These are phyloP conservation scores for Odontamblyopus rebecca DNA, from an alignment of 2,797 vertebrate genomes.

Conservation along the genomic window DNA sequence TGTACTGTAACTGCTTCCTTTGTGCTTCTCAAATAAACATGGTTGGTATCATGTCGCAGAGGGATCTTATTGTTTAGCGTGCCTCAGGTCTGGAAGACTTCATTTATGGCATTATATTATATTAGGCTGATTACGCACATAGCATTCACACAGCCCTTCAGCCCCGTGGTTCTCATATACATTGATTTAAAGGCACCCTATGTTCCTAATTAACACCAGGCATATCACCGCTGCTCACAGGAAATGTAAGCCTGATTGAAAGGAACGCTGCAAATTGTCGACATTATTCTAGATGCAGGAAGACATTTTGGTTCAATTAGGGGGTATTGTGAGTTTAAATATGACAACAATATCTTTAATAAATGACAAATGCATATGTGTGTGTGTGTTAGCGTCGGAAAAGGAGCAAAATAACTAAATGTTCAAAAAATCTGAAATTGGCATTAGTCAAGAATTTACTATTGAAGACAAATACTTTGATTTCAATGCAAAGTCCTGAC, in stretches of 20 bases:
- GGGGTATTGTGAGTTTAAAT: constrained; percentile 22
- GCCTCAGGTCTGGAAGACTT: constrained; percentile 52
- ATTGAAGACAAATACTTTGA: background rate
- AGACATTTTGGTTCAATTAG: constrained; percentile 30
- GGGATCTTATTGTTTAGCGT: constrained; percentile 52
- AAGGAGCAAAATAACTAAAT: background rate
- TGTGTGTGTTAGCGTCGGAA: background rate
- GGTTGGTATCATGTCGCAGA: constrained; percentile 32
- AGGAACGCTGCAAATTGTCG: constrained; percentile 30
- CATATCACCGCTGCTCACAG: constrained; percentile 39
- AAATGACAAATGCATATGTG: constrained; percentile 4
- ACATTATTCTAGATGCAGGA: constrained; percentile 28
- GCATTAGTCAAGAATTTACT: background rate
- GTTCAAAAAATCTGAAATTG: background rate
- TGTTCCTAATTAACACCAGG: constrained; percentile 56
- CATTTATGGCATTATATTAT: constrained; percentile 57
- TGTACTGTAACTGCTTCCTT: constrained; percentile 41
- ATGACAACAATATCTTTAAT: background rate
- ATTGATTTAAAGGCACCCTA: constrained; percentile 38
- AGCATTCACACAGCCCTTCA: constrained; percentile 53
- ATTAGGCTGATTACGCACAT: constrained; percentile 65
- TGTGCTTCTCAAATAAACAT: constrained; percentile 24
- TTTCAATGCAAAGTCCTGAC: background rate
- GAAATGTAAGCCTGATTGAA: constrained; percentile 50
- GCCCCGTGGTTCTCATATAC: constrained; percentile 39